Evolutionary conservation across 2,113 vertebrate species (phyloP).

Genomic region (Podarcis raffonei): DNA sequence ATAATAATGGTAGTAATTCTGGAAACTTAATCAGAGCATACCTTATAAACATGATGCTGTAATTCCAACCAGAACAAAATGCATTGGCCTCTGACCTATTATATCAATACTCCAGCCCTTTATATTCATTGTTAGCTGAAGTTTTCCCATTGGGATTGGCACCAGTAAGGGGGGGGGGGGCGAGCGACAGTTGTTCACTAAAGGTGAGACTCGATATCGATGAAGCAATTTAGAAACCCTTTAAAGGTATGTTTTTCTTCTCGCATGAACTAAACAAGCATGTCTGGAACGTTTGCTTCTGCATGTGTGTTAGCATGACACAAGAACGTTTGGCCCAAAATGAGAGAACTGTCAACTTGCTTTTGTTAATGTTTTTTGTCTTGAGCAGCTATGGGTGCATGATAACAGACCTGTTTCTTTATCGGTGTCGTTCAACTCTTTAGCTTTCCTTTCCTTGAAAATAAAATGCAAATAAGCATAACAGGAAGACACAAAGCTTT

Average conservation of each 20-base stretch:
- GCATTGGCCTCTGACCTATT: background rate
- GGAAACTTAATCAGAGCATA: background rate
- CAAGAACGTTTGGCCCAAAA: background rate
- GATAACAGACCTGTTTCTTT: conserved; percentile 28
- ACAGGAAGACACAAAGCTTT: background rate
- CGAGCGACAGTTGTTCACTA: conserved; percentile 1
- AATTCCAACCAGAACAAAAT: background rate
- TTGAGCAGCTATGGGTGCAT: conserved; percentile 34
- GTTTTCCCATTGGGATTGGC: too few species aligned
- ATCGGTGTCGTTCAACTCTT: conserved; percentile 6
- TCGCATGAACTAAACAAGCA: conserved; percentile 28
- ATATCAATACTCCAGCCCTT: background rate
- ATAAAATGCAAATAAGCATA: background rate
- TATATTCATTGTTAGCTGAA: background rate
- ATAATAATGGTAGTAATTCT: background rate
- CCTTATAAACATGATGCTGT: background rate
- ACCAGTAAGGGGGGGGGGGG: rapidly evolving
- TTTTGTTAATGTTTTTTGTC: conserved; percentile 19
- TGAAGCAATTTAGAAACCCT: conserved; percentile 52
- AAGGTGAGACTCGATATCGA: background rate
- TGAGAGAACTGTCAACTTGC: background rate
- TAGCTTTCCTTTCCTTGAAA: background rate
- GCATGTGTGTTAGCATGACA: conserved; percentile 24
- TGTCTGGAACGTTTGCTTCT: conserved; percentile 33
- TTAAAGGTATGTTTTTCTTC: background rate